A percentile compares a stretch with the other conserved stretches of the same genome.
These are phyloP conservation scores for Ammospiza caudacuta DNA, from an alignment of 2,113 vertebrate genomes.

Conservation along the genomic window DNA sequence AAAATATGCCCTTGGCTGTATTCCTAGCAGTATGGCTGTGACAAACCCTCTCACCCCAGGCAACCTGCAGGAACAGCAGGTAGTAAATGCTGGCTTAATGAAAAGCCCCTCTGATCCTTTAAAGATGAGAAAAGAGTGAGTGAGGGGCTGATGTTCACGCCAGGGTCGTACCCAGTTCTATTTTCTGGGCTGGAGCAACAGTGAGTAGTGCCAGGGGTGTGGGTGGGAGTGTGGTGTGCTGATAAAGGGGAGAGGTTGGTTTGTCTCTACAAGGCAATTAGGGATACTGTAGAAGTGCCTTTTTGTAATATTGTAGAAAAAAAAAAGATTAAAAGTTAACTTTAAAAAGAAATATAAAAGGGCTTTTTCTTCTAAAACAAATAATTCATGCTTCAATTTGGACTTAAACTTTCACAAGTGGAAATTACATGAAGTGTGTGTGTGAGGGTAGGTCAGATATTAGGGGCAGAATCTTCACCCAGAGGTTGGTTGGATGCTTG, in stretches of 20 bases:
- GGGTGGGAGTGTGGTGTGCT: rapidly evolving
- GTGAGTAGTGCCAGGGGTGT: neutral
- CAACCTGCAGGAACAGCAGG: neutral
- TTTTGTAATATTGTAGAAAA: neutral
- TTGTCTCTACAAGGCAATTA: neutral
- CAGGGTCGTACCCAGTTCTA: neutral
- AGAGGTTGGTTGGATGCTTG: neutral
- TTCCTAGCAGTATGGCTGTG: neutral
- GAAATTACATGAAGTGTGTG: neutral
- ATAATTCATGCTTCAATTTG: neutral
- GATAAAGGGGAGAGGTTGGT: neutral
- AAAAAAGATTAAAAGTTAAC: neutral
- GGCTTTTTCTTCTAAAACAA: neutral
- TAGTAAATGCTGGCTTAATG: neutral
- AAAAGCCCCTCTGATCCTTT: neutral
- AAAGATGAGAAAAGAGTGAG: neutral
- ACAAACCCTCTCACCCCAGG: neutral
- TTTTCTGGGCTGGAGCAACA: neutral
- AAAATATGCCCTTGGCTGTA: neutral
- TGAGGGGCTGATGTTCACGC: neutral
- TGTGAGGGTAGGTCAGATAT: neutral
- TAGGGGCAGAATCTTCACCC: neutral
- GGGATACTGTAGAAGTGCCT: neutral
- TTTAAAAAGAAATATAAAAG: neutral
- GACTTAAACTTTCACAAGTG: neutral